These are phyloP conservation scores for Caradrina clavipalpis DNA, from an alignment of 2,888 invertebrate genomes.

Conservation along the genomic window DNA sequence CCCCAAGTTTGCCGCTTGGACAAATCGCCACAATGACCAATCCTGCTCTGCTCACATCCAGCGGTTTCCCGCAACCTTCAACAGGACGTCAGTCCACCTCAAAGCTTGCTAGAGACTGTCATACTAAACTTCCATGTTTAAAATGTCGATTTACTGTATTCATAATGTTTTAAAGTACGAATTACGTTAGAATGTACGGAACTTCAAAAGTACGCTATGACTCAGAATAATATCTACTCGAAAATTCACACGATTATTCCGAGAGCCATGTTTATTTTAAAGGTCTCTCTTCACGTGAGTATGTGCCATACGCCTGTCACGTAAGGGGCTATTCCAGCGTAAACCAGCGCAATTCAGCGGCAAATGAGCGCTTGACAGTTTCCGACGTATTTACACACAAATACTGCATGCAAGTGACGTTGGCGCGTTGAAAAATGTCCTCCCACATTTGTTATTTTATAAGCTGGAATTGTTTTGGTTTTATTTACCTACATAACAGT, in stretches of 20 bases:
- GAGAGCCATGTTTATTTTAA: conserved; percentile 12
- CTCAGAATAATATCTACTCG: background rate
- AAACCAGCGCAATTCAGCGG: conserved; percentile 25
- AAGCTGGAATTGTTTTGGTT: background rate
- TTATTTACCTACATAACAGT: background rate
- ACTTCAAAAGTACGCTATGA: no score
- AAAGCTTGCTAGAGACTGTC: conserved; percentile 1
- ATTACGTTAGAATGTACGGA: no score
- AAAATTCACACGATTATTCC: conserved; percentile 3
- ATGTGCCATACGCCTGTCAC: background rate
- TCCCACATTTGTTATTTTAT: conserved; percentile 3
- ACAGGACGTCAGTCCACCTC: background rate
- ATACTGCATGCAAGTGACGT: conserved; percentile 50
- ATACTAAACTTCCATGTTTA: no score
- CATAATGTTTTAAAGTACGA: no score
- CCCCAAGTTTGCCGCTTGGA: no score
- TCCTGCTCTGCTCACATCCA: no score
- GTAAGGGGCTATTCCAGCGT: conserved; percentile 33
- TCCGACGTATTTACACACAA: conserved; percentile 39
- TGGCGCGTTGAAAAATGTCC: conserved; percentile 31
- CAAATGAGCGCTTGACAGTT: conserved; percentile 52
- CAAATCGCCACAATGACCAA: no score
- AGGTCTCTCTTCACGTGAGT: background rate
- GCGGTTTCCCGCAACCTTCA: no score
- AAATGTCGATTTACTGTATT: no score